Evolutionary conservation across 2,113 vertebrate species (phyloP), one percentile per base, ranked within the genome.

Genomic region (Gobius niger): DNA sequence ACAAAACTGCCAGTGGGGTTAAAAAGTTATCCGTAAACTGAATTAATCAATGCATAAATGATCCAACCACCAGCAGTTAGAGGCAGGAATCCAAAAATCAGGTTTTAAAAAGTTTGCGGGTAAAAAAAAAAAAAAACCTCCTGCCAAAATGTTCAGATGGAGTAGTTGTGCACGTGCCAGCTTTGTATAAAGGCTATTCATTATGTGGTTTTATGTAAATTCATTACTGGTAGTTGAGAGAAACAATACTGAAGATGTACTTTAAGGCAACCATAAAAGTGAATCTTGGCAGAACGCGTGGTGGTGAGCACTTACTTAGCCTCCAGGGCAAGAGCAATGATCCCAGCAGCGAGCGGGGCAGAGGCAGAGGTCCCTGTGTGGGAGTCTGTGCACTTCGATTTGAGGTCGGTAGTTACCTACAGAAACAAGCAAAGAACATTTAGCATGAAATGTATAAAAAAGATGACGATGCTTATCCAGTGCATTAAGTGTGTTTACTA

Each of bases 311-410:
- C 96, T 92, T 91, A 99, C 98, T 99, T 99, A 87, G 97, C 97
- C 85, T 99, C 98, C 81, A 99, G 93, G 49, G 98, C 94, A 0
- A 99, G 96, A 19, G 98, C 98, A 0, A 99, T 99, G 91, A 99
- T 99, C 80, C 97, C 98, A 0, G 98, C 98, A 0, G 98, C 98
- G 85, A 99, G 84, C 0, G 97, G 98, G 0, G 98, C 97, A 0
- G 98, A 99, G 53, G 98, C 98, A 0, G 98, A 99, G 0, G 98
- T 99, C 63, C 98, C 98, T 0, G 97, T 99, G 92, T 99, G 98
- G 0, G 96, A 92, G 63, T 98, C 97, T 0, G 98, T 99, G 89
- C 98, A 99, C 65, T 98, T 98, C 84, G 96, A 95, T 53, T 96
- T 93, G 69, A 99, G 92, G 85, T 99, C 98, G 9, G 97, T 99